Conservation (phyloP, 1,140 invertebrate genomes). For the Battus philenor region DNA sequence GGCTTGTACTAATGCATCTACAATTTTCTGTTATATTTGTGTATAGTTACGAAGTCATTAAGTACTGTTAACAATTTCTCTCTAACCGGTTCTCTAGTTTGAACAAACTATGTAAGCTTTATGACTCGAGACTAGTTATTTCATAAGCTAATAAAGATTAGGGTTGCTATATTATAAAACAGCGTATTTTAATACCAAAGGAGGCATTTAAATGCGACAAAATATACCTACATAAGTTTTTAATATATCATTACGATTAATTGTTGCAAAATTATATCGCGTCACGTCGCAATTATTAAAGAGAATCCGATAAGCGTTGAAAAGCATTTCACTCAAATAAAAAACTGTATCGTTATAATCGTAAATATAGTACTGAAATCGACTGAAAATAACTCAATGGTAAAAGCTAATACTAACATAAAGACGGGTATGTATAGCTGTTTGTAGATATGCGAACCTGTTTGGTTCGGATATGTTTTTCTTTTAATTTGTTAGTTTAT, state of each 20-base stretch:
- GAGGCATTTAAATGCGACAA: background rate
- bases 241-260: background rate
- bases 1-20: slow-evolving; percentile 14
- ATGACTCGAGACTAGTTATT: slow-evolving; percentile 52
- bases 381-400: background rate
- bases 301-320: too few species aligned
- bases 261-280: too few species aligned
- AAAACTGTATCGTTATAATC: background rate
- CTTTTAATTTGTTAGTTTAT: too few species aligned
- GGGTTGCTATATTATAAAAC: slow-evolving; percentile 6
- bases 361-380: background rate
- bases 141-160: slow-evolving; percentile 36
- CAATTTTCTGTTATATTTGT: slow-evolving; percentile 33
- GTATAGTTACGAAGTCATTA: slow-evolving; percentile 58
- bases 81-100: slow-evolving; percentile 58
- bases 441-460: too few species aligned
- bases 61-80: slow-evolving; percentile 71
- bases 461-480: too few species aligned
- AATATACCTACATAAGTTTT: background rate
- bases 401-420: too few species aligned
- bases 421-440: too few species aligned
- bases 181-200: background rate
- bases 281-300: too few species aligned
- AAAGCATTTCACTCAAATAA: background rate
- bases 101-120: slow-evolving; percentile 58